Base-by-base conservation (phyloP, 2,113 vertebrate species). In the Centropus bengalensis region DNA sequence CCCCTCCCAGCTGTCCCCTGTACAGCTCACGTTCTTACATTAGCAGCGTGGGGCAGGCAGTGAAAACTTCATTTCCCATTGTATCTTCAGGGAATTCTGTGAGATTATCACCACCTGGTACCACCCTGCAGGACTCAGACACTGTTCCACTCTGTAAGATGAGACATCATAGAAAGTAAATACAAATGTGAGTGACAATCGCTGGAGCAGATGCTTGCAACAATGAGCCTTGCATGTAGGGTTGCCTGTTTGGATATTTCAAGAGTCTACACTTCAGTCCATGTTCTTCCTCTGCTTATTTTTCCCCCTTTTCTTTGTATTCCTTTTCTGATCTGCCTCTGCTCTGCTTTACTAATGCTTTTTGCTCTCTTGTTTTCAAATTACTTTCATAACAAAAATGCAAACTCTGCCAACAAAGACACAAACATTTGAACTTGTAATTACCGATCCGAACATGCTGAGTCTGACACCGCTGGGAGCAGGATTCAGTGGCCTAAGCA, bases 61-160 rank as follows among this genome's bases (percentile, higher is more conserved):
- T 78, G 86, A 95, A 96, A 96, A 89, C 93, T 95, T 97, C 28
- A 85, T 97, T 96, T 96, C 86, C 93, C 69, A 54, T 91, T 32
- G 6, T 93, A 84, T 95, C 85, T 97, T 93, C 63, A 89, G 96
- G 96, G 92, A 96, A 95, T 56, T 71, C 93, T 14, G 1, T 87
- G 26, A 88, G 94, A 95, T 97, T 97, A 90, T 97, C 91, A 68
- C 89, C 85, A 80, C 75, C 78, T 97, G 78, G 86, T 90, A 94
- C 45, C 77, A 79, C 69, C 20, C 27, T 54, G 83, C 63, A 91
- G 62, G 47, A 56, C 62, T 87, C n/a, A 3, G 78, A 81, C 59
- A 60, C 60, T 36, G 59, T 74, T 92, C 36, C 26, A 23, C 5
- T 21, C 85, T 89, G 81, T n/a, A 80, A 88, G 80, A 78, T 81